Conservation (phyloP, 2,888 invertebrate species). For the Pollenia griseotomentosa region DNA sequence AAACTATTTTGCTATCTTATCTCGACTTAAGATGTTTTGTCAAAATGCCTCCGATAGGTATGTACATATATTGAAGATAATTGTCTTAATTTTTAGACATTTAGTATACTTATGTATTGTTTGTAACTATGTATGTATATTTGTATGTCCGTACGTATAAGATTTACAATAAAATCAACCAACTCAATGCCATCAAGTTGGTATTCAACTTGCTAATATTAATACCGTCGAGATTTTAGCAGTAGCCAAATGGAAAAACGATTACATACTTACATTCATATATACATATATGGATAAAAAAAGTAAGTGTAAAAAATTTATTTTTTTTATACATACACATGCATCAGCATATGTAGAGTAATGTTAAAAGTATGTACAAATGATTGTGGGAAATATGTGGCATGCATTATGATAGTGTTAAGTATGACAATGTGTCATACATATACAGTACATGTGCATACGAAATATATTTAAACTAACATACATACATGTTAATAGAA, state of each 20-base stretch:
- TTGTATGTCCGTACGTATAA: too few species aligned
- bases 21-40: too few species aligned
- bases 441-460: background rate
- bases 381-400: background rate
- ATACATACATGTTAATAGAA: background rate
- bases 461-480: constrained; percentile 15
- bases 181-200: constrained; percentile 16
- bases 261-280: background rate
- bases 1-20: too few species aligned
- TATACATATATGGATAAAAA: background rate
- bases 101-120: too few species aligned
- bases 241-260: constrained; percentile 17
- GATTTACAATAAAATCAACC: too few species aligned
- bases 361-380: constrained; percentile 9
- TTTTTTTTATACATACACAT: background rate
- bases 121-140: too few species aligned
- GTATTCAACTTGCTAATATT: constrained; percentile 39
- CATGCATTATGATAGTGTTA: constrained; percentile 55
- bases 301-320: constrained; percentile 37
- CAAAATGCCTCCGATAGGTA: too few species aligned
- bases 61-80: too few species aligned
- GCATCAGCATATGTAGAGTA: background rate
- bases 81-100: too few species aligned
- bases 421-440: constrained; percentile 43
- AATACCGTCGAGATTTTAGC: constrained; percentile 47